Conservation (phyloP, 1,140 invertebrate species). For the Apis cerana region DNA sequence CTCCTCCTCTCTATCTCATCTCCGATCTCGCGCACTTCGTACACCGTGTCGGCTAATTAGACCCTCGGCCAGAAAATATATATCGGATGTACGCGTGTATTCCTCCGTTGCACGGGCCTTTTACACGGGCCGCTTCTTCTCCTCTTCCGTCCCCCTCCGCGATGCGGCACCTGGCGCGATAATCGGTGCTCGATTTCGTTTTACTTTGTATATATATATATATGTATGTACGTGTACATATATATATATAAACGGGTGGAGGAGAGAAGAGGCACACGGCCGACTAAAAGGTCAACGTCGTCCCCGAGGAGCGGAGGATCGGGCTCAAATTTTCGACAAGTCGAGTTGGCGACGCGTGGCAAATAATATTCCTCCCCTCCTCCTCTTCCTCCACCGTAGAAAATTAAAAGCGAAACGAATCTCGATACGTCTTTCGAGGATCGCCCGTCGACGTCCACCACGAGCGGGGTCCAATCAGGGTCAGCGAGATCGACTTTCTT, state of each 20-base stretch:
- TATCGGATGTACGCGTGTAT: conserved; percentile 7
- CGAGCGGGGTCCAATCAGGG: conserved; percentile 52
- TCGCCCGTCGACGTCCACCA: conserved; percentile 18
- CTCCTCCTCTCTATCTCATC: conserved; percentile 11
- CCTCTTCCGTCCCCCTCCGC: not conserved
- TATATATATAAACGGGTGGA: too few species aligned
- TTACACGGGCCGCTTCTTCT: not conserved
- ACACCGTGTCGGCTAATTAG: conserved; percentile 34
- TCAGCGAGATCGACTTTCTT: conserved; percentile 65
- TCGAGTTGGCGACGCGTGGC: conserved; percentile 3
- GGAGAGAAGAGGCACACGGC: too few species aligned
- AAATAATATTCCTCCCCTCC: conserved; percentile 29
- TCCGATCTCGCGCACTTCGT: not conserved
- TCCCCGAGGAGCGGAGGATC: not conserved
- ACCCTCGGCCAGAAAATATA: conserved; percentile 18
- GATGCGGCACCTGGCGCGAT: not conserved
- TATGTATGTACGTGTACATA: too few species aligned
- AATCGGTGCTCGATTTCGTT: not conserved
- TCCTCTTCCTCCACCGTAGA: not conserved
- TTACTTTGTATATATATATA: too few species aligned
- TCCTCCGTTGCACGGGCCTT: conserved; percentile 7
- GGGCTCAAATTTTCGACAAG: conserved; percentile 23
- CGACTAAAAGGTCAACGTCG: conserved; percentile 14
- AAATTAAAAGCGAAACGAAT: conserved; percentile 45
- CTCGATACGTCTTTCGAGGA: conserved; percentile 3